Conservation (phyloP, 2,888 invertebrate genomes). For the Dryadula phaetusa region DNA sequence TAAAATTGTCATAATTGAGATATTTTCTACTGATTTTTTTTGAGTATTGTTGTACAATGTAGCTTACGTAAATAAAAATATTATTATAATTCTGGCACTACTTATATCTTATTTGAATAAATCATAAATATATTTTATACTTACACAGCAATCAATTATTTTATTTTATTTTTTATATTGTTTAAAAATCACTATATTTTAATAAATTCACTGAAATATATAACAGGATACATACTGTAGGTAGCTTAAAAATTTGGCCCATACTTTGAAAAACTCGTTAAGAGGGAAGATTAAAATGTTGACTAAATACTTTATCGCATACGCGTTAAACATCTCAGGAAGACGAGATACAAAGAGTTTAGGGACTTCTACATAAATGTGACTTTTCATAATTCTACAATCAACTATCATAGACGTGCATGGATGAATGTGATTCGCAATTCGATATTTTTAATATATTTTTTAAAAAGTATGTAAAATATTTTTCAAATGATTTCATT, state of each 20-base stretch:
- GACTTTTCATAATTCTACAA: constrained; percentile 11
- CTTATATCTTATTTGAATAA: constrained; percentile 8
- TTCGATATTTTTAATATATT: too few species aligned
- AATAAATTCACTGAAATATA: not conserved
- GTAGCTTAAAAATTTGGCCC: constrained; percentile 26
- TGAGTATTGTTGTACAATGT: constrained; percentile 7
- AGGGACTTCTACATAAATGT: constrained; percentile 2
- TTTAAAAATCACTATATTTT: not conserved
- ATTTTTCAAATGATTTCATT: too few species aligned
- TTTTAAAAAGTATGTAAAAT: too few species aligned
- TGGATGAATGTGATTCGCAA: not conserved
- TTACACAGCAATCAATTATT: constrained; percentile 1
- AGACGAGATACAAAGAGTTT: constrained; percentile 52
- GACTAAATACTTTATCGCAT: not conserved
- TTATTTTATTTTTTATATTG: not conserved
- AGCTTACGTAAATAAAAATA: not conserved
- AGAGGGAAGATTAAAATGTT: constrained; percentile 3
- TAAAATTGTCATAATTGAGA: not conserved
- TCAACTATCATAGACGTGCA: constrained; percentile 6
- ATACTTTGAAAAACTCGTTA: constrained; percentile 7
- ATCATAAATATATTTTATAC: not conserved
- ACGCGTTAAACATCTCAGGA: constrained; percentile 50
- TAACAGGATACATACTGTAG: constrained; percentile 4
- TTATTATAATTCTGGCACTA: constrained; percentile 14
- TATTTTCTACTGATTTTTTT: not conserved